phyloP scores from a whole-genome alignment of 2,888 invertebrate genomes.

The Teleogryllus oceanicus region DNA sequence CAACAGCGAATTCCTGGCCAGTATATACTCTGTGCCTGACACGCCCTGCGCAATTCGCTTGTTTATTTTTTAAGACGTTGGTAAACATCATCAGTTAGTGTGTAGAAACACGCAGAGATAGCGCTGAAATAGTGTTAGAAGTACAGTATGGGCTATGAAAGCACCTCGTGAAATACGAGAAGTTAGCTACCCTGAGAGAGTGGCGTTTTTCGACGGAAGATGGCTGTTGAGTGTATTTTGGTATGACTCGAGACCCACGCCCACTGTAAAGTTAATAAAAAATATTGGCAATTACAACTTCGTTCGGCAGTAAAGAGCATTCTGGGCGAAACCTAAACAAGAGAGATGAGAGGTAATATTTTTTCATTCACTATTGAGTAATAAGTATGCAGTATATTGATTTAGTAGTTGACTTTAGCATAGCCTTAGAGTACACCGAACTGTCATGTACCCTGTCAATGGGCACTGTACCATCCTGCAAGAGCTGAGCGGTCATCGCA shows the following conservation, averaged over 20 bases:
- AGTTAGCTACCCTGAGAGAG: not conserved
- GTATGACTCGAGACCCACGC: slow-evolving; percentile 5
- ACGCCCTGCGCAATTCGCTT: too few species aligned
- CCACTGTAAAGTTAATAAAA: slow-evolving; percentile 18
- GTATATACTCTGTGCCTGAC: too few species aligned
- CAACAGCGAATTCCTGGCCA: too few species aligned
- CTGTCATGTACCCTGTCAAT: not conserved
- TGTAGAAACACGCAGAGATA: too few species aligned
- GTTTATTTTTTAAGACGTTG: too few species aligned
- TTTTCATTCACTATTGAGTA: not conserved
- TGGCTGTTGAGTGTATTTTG: slow-evolving; percentile 9
- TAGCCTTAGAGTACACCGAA: not conserved
- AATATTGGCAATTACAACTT: slow-evolving; percentile 18
- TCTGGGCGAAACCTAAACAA: not conserved
- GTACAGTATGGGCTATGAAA: too few species aligned
- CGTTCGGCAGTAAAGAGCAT: slow-evolving; percentile 1
- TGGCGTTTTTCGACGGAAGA: slow-evolving; percentile 7
- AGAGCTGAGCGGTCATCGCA: not conserved
- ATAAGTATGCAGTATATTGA: not conserved
- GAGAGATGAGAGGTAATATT: not conserved
- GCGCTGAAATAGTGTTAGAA: too few species aligned
- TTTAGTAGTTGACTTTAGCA: not conserved
- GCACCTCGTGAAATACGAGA: not conserved
- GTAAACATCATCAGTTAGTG: too few species aligned
- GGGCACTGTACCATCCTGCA: not conserved